Evolutionary conservation across 2,888 invertebrate genomes (phyloP), one percentile per base, ranked within the genome.

Genomic region (Morpho helenor): DNA sequence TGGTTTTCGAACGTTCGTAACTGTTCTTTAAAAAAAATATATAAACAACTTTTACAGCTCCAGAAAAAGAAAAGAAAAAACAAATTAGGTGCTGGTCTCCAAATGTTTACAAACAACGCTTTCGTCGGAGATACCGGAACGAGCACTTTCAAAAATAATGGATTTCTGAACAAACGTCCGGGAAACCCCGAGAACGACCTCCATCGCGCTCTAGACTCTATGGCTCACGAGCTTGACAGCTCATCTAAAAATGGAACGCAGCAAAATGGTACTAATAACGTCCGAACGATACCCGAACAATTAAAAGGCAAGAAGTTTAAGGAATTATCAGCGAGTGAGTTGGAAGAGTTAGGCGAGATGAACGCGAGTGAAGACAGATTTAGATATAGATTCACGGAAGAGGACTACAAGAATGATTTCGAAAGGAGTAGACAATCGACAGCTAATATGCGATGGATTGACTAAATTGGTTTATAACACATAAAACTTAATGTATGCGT

Each of bases 361-460:
- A 85, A 80, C 57, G 82, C 84, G 0, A 80, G 64, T 48, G 75
- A 87, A 67, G 86, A 87, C 50, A 68, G 89, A 39, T 87, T 88
- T 66, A 69, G 89, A 8, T 74, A 85, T 66, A 70, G 82, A 39
- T 80, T 84, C 56, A 75, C 71, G 22, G 81, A 82, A 45, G 76
- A 79, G 0, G 83, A 88, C 67, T 89, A 87, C 67, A 72, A 65
- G 4, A 75, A 75, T 57, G 87, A 87, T 62, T 54, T 84, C 2
- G 63, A 61, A 5, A 77, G 77, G 56, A 68, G 68, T 31, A 66
- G 66, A 7, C 49, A 62, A 7, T 64, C 68, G 8, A 73, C 71
- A 50, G 66, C 73, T 51, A 80, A 76, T 68, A 54, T 82, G 7
- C 69, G 72, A 40, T 88, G 88, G 87, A 71, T 85, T 52, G 84